phyloP scores from a whole-genome alignment of 2,888 invertebrate species.

The Agrotis segetum region DNA sequence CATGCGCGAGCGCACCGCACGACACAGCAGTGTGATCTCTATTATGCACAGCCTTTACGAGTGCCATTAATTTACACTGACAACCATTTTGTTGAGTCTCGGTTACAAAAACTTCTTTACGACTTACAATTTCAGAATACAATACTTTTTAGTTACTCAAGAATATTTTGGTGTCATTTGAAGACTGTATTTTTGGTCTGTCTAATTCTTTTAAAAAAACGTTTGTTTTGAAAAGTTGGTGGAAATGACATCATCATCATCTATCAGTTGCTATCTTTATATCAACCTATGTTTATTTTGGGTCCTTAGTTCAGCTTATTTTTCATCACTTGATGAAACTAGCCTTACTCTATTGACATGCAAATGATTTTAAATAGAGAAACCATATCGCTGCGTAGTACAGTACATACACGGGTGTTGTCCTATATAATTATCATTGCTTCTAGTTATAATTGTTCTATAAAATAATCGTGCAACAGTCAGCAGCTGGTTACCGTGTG shows the following conservation, averaged over 20 bases:
- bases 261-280: slow-evolving; percentile 2
- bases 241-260: neutral
- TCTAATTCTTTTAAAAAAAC: neutral
- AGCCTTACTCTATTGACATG: slow-evolving; percentile 37
- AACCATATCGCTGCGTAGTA: slow-evolving; percentile 34
- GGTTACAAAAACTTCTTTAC: slow-evolving; percentile 33
- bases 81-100: slow-evolving; percentile 44
- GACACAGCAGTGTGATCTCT: slow-evolving; percentile 69
- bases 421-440: slow-evolving; percentile 37
- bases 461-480: slow-evolving; percentile 31
- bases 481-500: slow-evolving; percentile 31
- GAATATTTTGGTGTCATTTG: slow-evolving; percentile 29
- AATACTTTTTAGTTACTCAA: slow-evolving; percentile 44
- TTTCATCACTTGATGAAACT: slow-evolving; percentile 12
- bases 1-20: slow-evolving; percentile 74
- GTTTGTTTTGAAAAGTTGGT: slow-evolving; percentile 1
- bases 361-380: slow-evolving; percentile 41
- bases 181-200: slow-evolving; percentile 13
- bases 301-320: neutral
- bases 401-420: slow-evolving; percentile 16
- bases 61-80: slow-evolving; percentile 52
- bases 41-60: slow-evolving; percentile 64
- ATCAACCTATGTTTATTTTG: neutral
- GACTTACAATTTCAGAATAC: slow-evolving; percentile 21
- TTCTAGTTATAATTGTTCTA: slow-evolving; percentile 42